These are phyloP conservation scores for Anguilla anguilla DNA, from an alignment of 2,797 vertebrate genomes.

Conservation along the genomic window DNA sequence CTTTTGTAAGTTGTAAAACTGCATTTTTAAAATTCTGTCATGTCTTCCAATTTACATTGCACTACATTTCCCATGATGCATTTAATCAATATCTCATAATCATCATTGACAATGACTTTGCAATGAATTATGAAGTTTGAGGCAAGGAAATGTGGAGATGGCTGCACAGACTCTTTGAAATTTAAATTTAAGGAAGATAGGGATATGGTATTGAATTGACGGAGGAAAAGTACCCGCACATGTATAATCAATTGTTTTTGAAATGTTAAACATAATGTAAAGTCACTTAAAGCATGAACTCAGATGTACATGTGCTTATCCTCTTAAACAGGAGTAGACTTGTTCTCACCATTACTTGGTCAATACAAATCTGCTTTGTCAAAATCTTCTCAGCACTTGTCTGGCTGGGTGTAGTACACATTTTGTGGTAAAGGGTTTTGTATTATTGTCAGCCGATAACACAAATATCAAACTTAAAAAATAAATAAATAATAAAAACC, in stretches of 20 bases:
- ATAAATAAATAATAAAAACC: too few species aligned
- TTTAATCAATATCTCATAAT: too few species aligned
- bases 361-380: neutral
- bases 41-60: too few species aligned
- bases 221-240: too few species aligned
- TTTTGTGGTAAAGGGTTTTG: neutral
- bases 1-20: too few species aligned
- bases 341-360: neutral
- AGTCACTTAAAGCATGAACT: neutral
- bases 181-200: too few species aligned
- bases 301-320: neutral
- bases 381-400: neutral
- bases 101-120: too few species aligned
- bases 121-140: too few species aligned
- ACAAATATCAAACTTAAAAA: neutral
- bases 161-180: too few species aligned
- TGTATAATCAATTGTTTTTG: neutral
- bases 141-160: too few species aligned
- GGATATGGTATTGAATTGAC: neutral
- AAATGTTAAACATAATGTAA: neutral
- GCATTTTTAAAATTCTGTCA: too few species aligned
- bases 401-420: neutral
- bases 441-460: neutral
- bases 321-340: neutral
- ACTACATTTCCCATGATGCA: too few species aligned